Conservation (phyloP, 1,140 invertebrate species). For the Triops cancriformis region DNA sequence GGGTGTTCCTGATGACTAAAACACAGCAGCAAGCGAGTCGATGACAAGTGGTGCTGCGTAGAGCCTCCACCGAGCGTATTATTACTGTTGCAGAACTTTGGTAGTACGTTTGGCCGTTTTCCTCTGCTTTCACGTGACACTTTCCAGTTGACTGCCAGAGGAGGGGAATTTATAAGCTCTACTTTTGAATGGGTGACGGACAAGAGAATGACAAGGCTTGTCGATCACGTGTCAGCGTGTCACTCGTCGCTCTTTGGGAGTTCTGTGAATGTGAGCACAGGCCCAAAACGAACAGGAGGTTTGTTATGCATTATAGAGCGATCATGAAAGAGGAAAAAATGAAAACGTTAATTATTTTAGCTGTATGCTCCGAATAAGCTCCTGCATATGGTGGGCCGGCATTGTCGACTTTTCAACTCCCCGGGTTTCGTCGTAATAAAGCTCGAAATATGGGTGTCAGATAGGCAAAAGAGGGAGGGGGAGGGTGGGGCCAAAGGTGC, state of each 20-base stretch:
- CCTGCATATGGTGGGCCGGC: neutral
- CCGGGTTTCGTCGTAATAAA: neutral
- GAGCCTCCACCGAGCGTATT: neutral
- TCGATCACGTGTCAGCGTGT: neutral
- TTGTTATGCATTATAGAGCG: neutral
- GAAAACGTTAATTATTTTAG: neutral
- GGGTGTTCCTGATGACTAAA: conserved; percentile 13
- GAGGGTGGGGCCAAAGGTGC: neutral
- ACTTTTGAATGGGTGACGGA: neutral
- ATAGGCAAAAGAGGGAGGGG: neutral
- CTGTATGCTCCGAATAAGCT: neutral
- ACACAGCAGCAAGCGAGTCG: neutral
- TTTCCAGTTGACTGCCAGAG: neutral
- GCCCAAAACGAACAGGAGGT: neutral
- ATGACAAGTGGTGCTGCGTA: neutral
- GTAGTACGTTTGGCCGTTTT: neutral
- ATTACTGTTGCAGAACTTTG: neutral
- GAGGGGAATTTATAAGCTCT: neutral
- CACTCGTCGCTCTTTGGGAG: neutral
- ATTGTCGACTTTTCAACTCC: neutral
- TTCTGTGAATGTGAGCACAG: neutral
- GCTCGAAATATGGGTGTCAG: too few species aligned
- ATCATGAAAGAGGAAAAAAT: neutral
- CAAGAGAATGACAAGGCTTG: conserved; percentile 5
- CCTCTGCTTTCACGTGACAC: too few species aligned